Conservation (phyloP, 2,797 vertebrate species). For the Myotis pilosus region DNA sequence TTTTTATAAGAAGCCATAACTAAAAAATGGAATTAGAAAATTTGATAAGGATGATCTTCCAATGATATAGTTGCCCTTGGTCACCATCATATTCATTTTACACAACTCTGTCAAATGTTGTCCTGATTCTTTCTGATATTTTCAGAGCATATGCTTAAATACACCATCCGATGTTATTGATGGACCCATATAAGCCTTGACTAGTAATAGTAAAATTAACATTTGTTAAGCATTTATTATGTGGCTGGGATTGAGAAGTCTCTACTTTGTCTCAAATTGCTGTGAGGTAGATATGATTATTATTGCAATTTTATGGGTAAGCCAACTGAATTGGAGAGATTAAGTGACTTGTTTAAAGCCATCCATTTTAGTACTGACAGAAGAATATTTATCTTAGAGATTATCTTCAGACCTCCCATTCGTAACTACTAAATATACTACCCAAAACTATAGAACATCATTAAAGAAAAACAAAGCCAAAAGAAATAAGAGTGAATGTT, state of each 20-base stretch:
- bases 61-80: neutral
- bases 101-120: neutral
- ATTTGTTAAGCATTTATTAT: neutral
- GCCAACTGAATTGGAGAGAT: neutral
- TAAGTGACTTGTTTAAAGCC: neutral
- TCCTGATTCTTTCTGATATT: neutral
- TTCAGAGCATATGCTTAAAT: neutral
- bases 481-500: neutral
- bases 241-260: neutral
- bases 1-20: neutral
- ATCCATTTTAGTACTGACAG: neutral
- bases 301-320: neutral
- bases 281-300: neutral
- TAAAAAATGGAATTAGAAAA: neutral
- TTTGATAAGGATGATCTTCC: neutral
- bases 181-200: neutral
- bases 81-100: neutral
- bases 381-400: neutral
- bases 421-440: neutral
- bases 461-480: neutral
- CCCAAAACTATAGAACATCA: neutral
- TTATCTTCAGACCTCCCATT: neutral
- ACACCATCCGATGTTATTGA: neutral
- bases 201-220: neutral
- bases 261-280: neutral